Base-by-base conservation (phyloP, 2,888 invertebrate genomes). In the Drosophila recens region DNA sequence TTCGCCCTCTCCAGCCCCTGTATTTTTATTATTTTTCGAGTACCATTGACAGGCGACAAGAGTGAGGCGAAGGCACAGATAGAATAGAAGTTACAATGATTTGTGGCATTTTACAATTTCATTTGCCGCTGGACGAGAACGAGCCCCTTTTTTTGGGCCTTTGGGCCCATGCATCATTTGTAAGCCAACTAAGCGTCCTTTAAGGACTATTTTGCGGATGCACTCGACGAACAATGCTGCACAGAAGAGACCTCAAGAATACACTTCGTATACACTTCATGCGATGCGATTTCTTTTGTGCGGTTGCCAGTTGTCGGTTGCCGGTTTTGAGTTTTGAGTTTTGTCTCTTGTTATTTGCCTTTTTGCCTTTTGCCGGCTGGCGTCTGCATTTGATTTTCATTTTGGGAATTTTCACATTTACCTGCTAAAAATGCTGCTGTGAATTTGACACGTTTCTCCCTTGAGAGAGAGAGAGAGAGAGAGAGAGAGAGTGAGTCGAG, bases 161-260 rank as follows among this genome's bases (percentile, higher is more conserved):
- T 30, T 54, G 36, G 54, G 66, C 48, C 72, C 75, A 75, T 82
- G 88, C 84, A 84, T 87, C 89, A 88, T 88, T 88, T 88, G 89
- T 88, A 88, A 79, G 82, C 86, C 83, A 87, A 88, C 86, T 87
- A 87, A 87, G 86, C 88, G 82, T 84, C 83, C 88, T 87, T 87
- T 87, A 87, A 87, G 88, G 87, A 88, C 87, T 82, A 82, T 87
- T 87, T 87, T 87, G 87, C 82, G 87, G 87, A 87, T 86, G 88
- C 87, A 81, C 80, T 80, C 82, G 75, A 75, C 62, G 84, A 84
- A 84, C 84, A 87, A 84, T 87, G 79, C 67, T 8, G 8, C 61
- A 48, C 40, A 57, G 45, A 67, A 57, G 45, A 67, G 69, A 68
- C 67, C 78, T 80, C 80, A 83, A 80, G 78, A 72, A 56, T 58